Evolutionary conservation across 2,113 vertebrate genomes (phyloP), one percentile per base, ranked within the genome.

Genomic region (Crotalus tigris): DNA sequence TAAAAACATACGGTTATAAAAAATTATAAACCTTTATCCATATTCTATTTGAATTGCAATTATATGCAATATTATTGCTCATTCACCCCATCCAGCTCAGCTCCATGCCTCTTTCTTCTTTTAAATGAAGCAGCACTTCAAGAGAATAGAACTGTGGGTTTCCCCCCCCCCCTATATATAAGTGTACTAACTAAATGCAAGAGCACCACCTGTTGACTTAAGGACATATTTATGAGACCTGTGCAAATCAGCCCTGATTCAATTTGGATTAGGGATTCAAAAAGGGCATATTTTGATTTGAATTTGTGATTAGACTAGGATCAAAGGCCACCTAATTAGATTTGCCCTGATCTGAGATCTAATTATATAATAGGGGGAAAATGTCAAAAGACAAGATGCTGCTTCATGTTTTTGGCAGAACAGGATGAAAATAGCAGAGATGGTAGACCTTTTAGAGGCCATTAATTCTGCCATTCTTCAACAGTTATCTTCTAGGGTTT

Each of bases 51-150:
- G 44, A 81, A 23, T 33, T 39, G 51, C n/a, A 39, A 44, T 55
- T 91, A 44, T 39, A 85, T 85, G 17, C 55, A 57, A 5, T 39
- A 53, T 64, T 29, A 29, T 29, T 26, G n/a, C 75, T 85, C 64
- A 29, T 91, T 26, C 75, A 46, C 12, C 12, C 24, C 85, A 86
- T 39, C 13, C 44, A 87, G 33, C 26, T 44, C 39, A 39, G 21
- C 19, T 26, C 12, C 23, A 19, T 8, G 49, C 6, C 11, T 6
- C 19, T 46, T 19, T n/a, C 58, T 10, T 92, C 59, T 75, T 19
- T 2, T 26, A 21, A 49, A 19, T 64, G 90, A 94, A 92, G 92
- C 46, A 29, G 95, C 95, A 91, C 75, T 55, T 95, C 49, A 89
- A 93, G 57, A 91, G 92, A 61, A 87, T 85, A 1, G 0, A 90